phyloP scores from a whole-genome alignment of 1,140 invertebrate species.

The Bathynomus jamesi region DNA sequence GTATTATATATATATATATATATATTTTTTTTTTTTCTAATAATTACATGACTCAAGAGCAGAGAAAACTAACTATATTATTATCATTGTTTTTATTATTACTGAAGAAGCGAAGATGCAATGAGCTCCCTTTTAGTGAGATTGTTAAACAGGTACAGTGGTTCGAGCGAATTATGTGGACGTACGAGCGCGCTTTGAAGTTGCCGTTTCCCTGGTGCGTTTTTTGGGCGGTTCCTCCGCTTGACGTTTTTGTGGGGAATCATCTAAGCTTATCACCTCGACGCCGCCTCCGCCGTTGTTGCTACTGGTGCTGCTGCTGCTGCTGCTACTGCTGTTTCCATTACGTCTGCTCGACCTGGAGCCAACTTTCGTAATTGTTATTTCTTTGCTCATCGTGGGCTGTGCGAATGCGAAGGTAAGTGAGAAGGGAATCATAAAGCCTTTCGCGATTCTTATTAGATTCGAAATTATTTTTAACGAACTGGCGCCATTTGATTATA shows the following conservation, averaged over 20 bases:
- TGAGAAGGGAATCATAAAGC: background rate
- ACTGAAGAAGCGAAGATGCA: no score
- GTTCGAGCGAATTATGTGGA: background rate
- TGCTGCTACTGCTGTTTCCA: conserved; percentile 6
- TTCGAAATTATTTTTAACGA: background rate
- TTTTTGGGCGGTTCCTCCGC: background rate
- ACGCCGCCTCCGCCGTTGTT: conserved; percentile 9
- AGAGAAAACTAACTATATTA: no score
- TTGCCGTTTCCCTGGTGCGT: background rate
- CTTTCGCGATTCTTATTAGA: background rate
- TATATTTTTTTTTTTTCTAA: no score
- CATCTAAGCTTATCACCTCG: conserved; percentile 35
- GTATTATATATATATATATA: background rate
- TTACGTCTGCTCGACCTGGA: conserved; percentile 24
- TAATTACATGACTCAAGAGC: no score
- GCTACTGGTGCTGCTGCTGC: background rate
- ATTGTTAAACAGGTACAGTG: background rate
- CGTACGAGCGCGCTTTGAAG: background rate
- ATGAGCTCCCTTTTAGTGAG: no score
- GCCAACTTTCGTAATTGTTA: conserved; percentile 31
- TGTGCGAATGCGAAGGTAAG: background rate
- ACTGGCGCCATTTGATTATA: background rate
- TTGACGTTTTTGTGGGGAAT: conserved; percentile 25
- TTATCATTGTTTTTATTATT: no score
- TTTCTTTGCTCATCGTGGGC: conserved; percentile 31